phyloP scores from a whole-genome alignment of 2,888 invertebrate species.

The Drosophila neotestacea region DNA sequence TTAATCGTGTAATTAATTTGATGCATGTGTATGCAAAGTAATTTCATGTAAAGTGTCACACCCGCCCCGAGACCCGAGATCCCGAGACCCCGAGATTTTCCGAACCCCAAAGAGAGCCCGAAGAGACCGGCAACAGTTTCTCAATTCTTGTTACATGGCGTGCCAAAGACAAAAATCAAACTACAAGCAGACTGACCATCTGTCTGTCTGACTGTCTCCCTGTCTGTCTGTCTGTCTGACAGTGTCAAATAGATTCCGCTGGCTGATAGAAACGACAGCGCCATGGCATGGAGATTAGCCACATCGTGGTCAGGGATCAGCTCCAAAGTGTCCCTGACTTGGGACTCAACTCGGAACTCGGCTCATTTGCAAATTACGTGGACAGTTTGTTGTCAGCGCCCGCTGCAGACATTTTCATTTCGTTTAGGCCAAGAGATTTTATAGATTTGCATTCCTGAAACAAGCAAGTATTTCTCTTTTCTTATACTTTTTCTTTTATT shows the following conservation, averaged over 20 bases:
- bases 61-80: conserved; percentile 53
- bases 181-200: conserved; percentile 33
- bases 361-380: conserved; percentile 75
- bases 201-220: background rate
- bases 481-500: background rate
- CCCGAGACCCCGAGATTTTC: conserved; percentile 11
- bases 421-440: conserved; percentile 68
- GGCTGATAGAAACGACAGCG: conserved; percentile 70
- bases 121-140: conserved; percentile 19
- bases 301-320: conserved; percentile 67
- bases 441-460: conserved; percentile 69
- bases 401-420: conserved; percentile 74
- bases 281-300: conserved; percentile 65
- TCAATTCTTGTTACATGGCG: conserved; percentile 44
- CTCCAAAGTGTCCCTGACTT: conserved; percentile 17
- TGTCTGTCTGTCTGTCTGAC: conserved; percentile 13
- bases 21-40: conserved; percentile 85
- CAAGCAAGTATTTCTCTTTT: conserved; percentile 33
- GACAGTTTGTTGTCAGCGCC: conserved; percentile 67
- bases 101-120: conserved; percentile 7
- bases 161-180: conserved; percentile 73
- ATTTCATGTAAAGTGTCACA: conserved; percentile 84
- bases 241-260: conserved; percentile 79
- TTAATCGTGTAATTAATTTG: conserved; percentile 86
- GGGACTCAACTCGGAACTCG: conserved; percentile 6